Evolutionary conservation across 2,888 invertebrate species (phyloP).

Genomic region (Meliscaeva auricollis): DNA sequence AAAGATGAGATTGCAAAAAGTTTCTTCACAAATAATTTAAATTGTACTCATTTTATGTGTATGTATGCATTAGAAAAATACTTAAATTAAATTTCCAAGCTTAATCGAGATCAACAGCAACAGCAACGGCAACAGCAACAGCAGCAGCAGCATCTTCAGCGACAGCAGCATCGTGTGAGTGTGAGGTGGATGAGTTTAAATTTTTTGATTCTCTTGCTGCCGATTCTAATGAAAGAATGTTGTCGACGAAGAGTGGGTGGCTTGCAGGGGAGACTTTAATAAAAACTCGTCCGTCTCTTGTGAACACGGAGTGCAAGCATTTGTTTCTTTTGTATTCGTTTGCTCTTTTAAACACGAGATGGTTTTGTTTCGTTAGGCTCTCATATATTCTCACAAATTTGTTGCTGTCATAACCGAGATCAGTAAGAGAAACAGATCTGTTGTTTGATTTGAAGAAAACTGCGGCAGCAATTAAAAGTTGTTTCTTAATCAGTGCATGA

Average conservation of each 20-base stretch:
- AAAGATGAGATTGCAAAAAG: too few species aligned
- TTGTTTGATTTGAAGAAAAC: background rate
- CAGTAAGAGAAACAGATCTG: background rate
- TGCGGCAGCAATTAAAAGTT: background rate
- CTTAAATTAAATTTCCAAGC: too few species aligned
- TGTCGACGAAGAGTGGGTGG: background rate
- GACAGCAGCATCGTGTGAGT: too few species aligned
- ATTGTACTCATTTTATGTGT: too few species aligned
- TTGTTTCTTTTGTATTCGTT: slow-evolving; percentile 20
- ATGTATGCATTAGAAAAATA: too few species aligned
- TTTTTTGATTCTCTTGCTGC: background rate
- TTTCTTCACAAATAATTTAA: too few species aligned
- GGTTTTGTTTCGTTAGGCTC: background rate
- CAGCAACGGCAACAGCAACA: too few species aligned
- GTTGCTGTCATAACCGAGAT: slow-evolving; percentile 15
- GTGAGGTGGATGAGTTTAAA: too few species aligned
- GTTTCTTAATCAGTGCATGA: background rate
- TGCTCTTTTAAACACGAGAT: background rate
- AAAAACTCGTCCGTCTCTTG: slow-evolving; percentile 28
- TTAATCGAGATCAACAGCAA: too few species aligned
- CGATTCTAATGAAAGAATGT: slow-evolving; percentile 14
- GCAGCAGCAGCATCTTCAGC: too few species aligned
- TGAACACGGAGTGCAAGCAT: slow-evolving; percentile 25
- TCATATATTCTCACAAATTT: slow-evolving; percentile 17
- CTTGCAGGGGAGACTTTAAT: background rate